phyloP scores from a whole-genome alignment of 2,888 invertebrate species.

The Tipula lateralis region DNA sequence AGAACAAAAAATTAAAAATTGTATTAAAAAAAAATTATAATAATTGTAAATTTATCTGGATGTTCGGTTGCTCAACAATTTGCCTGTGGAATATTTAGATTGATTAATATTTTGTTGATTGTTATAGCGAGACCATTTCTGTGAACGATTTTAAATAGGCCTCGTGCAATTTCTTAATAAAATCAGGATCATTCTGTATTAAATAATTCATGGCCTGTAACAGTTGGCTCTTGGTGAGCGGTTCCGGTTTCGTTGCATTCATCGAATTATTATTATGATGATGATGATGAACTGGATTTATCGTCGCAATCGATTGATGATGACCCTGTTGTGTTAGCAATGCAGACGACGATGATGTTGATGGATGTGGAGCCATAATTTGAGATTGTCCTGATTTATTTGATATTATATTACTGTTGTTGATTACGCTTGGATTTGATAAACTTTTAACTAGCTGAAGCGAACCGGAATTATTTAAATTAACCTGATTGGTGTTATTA shows the following conservation, averaged over 20 bases:
- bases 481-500: slow-evolving; percentile 25
- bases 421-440: not conserved
- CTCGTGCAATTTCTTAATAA: slow-evolving; percentile 84
- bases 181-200: slow-evolving; percentile 80
- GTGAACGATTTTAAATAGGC: slow-evolving; percentile 84
- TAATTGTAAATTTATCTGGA: not conserved
- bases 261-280: not conserved
- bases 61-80: not conserved
- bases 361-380: not conserved
- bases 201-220: slow-evolving; percentile 84
- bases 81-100: not conserved
- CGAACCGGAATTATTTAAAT: slow-evolving; percentile 37
- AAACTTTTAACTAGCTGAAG: slow-evolving; percentile 31
- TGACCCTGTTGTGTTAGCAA: slow-evolving; percentile 30
- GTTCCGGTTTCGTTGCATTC: slow-evolving; percentile 51
- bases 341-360: slow-evolving; percentile 33
- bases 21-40: not conserved
- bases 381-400: slow-evolving; percentile 29
- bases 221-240: slow-evolving; percentile 81
- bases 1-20: not conserved
- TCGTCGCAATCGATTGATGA: slow-evolving; percentile 28
- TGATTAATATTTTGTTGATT: not conserved
- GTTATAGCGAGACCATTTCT: slow-evolving; percentile 52
- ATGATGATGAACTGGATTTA: not conserved
- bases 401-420: slow-evolving; percentile 33